Evolutionary conservation across 2,113 vertebrate genomes (phyloP).

Genomic region (Balaeniceps rex): DNA sequence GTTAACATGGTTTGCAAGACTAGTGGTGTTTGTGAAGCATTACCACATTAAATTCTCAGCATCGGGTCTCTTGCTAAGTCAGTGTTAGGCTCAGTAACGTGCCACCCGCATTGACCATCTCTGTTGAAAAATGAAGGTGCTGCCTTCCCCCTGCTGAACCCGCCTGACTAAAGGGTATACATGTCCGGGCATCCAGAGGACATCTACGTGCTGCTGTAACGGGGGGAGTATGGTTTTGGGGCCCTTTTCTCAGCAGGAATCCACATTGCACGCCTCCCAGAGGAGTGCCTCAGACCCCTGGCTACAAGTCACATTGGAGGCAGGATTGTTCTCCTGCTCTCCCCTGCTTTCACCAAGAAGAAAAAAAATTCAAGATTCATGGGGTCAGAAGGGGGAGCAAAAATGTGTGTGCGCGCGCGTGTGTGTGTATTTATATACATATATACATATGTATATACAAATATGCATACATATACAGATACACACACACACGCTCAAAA

Average conservation of each 20-base stretch:
- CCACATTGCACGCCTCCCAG: rapidly evolving
- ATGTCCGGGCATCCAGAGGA: background rate
- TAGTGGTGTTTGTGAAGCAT: background rate
- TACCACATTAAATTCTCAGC: background rate
- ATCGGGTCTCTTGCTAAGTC: background rate
- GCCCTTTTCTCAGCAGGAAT: background rate
- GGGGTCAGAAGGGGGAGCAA: constrained; percentile 40
- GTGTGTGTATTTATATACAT: background rate
- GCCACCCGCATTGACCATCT: background rate
- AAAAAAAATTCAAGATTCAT: background rate
- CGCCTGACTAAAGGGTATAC: rapidly evolving
- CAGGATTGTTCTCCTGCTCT: background rate
- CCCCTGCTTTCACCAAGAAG: background rate
- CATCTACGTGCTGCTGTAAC: rapidly evolving
- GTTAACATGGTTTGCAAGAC: background rate
- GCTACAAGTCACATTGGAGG: background rate
- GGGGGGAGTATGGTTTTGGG: background rate
- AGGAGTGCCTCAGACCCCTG: background rate
- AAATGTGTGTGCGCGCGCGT: background rate
- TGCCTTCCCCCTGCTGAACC: background rate
- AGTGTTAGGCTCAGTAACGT: background rate
- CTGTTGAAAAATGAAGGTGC: background rate
- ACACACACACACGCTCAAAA: background rate
- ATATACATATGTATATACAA: background rate
- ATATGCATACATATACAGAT: rapidly evolving